phyloP scores from a whole-genome alignment of 2,888 invertebrate species.

The Halocaridina rubra region DNA sequence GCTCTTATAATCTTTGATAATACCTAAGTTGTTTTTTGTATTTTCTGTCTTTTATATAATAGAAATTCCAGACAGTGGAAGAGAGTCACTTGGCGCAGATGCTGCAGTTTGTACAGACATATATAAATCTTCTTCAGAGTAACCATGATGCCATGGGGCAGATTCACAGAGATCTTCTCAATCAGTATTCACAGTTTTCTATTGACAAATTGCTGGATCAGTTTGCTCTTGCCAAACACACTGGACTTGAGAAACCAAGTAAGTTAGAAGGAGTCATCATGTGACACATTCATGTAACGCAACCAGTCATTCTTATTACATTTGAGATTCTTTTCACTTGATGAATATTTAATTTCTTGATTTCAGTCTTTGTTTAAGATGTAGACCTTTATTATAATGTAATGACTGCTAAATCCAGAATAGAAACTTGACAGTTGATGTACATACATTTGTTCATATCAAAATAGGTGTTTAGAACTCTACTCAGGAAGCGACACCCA shows the following conservation, averaged over 20 bases:
- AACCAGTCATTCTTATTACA: too few species aligned
- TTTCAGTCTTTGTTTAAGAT: too few species aligned
- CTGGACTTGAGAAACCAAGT: conserved; percentile 94
- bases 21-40: background rate
- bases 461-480: too few species aligned
- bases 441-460: too few species aligned
- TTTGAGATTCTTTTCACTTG: too few species aligned
- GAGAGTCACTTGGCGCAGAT: conserved; percentile 92
- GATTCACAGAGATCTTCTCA: conserved; percentile 88
- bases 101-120: conserved; percentile 93
- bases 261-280: conserved; percentile 68
- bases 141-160: conserved; percentile 92
- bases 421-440: too few species aligned
- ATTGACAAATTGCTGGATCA: conserved; percentile 92
- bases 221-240: conserved; percentile 91
- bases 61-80: conserved; percentile 95
- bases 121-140: conserved; percentile 86
- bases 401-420: too few species aligned
- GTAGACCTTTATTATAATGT: too few species aligned
- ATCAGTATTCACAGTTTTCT: conserved; percentile 90
- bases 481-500: too few species aligned
- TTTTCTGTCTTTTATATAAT: conserved; percentile 61
- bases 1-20: background rate
- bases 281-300: too few species aligned
- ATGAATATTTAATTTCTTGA: too few species aligned